Percentiles rank a stretch among this genome's conserved stretches.
Conservation (phyloP, 2,113 vertebrate genomes). For the Ptilonorhynchus violaceus region DNA sequence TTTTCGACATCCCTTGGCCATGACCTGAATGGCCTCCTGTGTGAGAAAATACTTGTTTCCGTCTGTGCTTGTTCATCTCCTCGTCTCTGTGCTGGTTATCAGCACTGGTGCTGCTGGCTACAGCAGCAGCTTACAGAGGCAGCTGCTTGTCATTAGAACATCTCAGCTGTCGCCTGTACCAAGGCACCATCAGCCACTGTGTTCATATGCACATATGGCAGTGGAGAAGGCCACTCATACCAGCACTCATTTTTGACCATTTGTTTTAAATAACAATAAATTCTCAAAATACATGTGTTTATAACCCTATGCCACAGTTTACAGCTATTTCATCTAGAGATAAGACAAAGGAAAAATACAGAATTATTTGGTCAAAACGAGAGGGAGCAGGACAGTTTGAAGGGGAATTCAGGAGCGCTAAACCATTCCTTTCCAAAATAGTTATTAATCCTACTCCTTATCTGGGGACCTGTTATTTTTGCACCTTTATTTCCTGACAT, state of each 20-base stretch:
- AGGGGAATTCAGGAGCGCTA: background rate
- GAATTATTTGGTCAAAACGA: background rate
- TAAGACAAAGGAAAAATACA: background rate
- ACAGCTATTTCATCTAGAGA: background rate
- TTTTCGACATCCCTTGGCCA: background rate
- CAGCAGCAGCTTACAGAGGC: background rate
- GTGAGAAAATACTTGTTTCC: background rate
- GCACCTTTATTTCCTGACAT: background rate
- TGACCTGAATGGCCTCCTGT: background rate
- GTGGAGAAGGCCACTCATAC: background rate
- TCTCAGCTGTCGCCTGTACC: background rate
- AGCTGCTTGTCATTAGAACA: background rate
- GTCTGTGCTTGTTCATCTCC: background rate
- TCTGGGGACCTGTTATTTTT: background rate
- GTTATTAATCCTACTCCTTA: background rate
- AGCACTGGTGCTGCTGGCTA: background rate
- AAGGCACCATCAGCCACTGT: background rate
- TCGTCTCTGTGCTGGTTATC: background rate
- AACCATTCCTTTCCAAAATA: background rate
- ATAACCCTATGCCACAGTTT: background rate
- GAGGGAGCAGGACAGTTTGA: background rate
- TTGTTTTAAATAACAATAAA: background rate
- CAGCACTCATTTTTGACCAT: background rate
- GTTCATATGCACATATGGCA: rapidly evolving
- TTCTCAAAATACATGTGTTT: background rate